Percentiles rank a stretch among this genome's conserved stretches.
Conservation (phyloP, 2,797 vertebrate genomes). For the Muscicapa comitata region DNA sequence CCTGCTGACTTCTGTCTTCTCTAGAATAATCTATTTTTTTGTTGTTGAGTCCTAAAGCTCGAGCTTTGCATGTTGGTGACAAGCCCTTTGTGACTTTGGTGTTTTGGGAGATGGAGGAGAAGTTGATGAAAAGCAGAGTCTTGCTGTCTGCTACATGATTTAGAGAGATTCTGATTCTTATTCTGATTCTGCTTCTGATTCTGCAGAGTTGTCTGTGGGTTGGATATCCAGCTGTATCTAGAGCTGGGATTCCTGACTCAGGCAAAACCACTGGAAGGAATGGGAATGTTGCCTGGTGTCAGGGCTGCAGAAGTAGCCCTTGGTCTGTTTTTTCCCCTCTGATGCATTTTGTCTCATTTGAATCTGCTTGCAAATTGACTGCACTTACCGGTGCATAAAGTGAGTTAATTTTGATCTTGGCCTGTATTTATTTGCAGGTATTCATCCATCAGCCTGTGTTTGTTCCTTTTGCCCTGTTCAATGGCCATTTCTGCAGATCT, state of each 20-base stretch:
- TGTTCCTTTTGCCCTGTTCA: constrained; percentile 7
- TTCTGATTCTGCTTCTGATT: background rate
- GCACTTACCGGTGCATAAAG: background rate
- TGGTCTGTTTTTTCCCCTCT: background rate
- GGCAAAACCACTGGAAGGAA: background rate
- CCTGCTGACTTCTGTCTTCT: background rate
- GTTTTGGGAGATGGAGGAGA: background rate
- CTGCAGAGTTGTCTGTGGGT: background rate
- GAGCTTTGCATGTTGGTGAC: background rate
- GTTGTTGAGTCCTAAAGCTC: background rate
- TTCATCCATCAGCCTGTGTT: background rate
- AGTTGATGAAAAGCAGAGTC: background rate
- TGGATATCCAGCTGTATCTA: background rate
- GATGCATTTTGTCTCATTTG: background rate
- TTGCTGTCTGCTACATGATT: background rate
- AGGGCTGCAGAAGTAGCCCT: background rate
- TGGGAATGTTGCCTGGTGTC: background rate
- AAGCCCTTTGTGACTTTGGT: background rate
- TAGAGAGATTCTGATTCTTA: background rate
- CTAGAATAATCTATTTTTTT: background rate
- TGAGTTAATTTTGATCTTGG: constrained; percentile 12
- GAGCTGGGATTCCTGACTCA: background rate
- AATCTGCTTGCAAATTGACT: background rate
- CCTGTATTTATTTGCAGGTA: background rate
- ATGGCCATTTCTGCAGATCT: constrained; percentile 23